A percentile compares a stretch with the other conserved stretches of the same genome.
phyloP scores from a whole-genome alignment of 2,888 invertebrate genomes.

The Atethmia centrago region DNA sequence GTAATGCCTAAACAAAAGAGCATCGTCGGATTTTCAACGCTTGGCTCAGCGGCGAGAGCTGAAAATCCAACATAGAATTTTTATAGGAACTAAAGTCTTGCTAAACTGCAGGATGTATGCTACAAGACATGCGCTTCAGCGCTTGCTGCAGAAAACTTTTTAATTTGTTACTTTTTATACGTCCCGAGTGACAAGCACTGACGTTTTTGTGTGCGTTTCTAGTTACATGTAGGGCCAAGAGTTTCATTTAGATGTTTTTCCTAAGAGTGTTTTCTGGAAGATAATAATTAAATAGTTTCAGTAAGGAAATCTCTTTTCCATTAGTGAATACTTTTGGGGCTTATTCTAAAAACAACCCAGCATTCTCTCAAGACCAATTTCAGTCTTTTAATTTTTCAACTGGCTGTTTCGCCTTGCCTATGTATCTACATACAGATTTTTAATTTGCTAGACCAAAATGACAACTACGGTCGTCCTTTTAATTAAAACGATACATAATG shows the following conservation, averaged over 20 bases:
- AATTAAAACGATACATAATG: too few species aligned
- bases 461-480: too few species aligned
- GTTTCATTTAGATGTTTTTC: background rate
- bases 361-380: too few species aligned
- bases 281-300: background rate
- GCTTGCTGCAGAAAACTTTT: conserved; percentile 32
- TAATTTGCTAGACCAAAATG: too few species aligned
- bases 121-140: conserved; percentile 8
- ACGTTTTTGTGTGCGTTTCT: conserved; percentile 2
- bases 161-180: conserved; percentile 47
- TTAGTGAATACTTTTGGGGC: too few species aligned
- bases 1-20: too few species aligned
- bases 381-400: background rate
- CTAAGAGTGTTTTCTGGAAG: background rate
- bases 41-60: too few species aligned
- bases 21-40: too few species aligned
- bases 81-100: background rate
- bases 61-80: background rate
- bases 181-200: conserved; percentile 28
- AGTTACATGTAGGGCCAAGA: background rate
- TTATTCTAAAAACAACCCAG: too few species aligned
- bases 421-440: too few species aligned
- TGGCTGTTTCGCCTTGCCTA: background rate
- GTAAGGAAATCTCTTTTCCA: too few species aligned
- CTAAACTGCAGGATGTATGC: background rate